phyloP scores from a whole-genome alignment of 2,888 invertebrate genomes.

The Leptopilina myrica region DNA sequence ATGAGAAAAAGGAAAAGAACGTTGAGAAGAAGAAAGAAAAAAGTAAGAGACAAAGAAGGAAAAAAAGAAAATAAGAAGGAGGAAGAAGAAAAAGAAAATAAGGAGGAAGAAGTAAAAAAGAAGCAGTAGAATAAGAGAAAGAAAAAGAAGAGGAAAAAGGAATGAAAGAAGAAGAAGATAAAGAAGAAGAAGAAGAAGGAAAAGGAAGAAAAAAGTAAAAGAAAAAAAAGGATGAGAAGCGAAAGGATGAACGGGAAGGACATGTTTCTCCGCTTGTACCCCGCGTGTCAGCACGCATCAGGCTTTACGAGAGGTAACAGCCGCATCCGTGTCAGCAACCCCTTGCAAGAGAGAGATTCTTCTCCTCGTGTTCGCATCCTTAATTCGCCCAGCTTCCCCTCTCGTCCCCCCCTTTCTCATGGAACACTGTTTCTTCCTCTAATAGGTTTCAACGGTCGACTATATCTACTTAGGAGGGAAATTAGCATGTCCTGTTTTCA shows the following conservation, averaged over 20 bases:
- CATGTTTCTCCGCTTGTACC: constrained; percentile 43
- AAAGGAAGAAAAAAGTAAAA: too few species aligned
- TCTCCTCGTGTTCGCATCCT: constrained; percentile 42
- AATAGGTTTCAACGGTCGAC: constrained; percentile 48
- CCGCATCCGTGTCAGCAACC: constrained; percentile 64
- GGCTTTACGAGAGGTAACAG: constrained; percentile 46
- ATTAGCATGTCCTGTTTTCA: constrained; percentile 37
- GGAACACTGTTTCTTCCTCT: constrained; percentile 24
- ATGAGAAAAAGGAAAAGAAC: background rate
- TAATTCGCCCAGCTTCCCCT: constrained; percentile 32
- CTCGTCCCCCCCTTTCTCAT: background rate
- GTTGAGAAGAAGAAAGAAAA: constrained; percentile 11
- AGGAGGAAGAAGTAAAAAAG: too few species aligned
- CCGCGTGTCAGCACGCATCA: constrained; percentile 55
- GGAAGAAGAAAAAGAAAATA: too few species aligned
- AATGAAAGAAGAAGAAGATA: too few species aligned
- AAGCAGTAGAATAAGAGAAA: too few species aligned
- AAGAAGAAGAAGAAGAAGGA: too few species aligned
- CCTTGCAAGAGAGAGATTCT: constrained; percentile 35
- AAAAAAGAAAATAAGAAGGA: too few species aligned
- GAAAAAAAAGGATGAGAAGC: background rate
- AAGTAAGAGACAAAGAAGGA: too few species aligned
- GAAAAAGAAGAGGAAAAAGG: too few species aligned
- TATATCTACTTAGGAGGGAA: constrained; percentile 21
- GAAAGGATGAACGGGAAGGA: constrained; percentile 46